phyloP scores from a whole-genome alignment of 2,888 invertebrate genomes.

The Margaritifera margaritifera region DNA sequence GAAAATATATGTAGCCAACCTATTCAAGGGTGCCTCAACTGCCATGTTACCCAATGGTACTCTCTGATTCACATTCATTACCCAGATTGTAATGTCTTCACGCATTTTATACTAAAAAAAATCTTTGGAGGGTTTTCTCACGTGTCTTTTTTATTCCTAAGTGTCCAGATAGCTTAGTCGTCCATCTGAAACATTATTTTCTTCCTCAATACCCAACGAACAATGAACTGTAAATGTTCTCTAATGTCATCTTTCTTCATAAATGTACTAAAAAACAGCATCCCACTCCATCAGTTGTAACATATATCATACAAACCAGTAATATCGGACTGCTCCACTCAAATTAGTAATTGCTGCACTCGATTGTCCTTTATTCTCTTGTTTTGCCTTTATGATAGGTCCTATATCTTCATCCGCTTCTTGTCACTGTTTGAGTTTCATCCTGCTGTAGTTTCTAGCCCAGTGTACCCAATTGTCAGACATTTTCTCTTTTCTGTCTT shows the following conservation, averaged over 20 bases:
- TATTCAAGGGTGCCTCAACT: constrained; percentile 78
- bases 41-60: constrained; percentile 78
- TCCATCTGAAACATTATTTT: constrained; percentile 16
- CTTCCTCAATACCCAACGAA: not conserved
- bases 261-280: too few species aligned
- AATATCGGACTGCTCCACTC: too few species aligned
- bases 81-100: constrained; percentile 6
- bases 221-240: too few species aligned
- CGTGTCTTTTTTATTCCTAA: constrained; percentile 17
- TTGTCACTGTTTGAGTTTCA: not conserved
- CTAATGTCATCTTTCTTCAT: too few species aligned
- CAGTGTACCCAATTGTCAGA: too few species aligned
- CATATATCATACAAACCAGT: too few species aligned
- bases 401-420: constrained; percentile 1
- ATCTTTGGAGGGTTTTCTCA: constrained; percentile 14
- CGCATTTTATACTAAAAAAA: constrained; percentile 19
- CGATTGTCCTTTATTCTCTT: not conserved
- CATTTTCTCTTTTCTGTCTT: too few species aligned
- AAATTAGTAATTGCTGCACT: too few species aligned
- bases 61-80: constrained; percentile 12
- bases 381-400: constrained; percentile 4
- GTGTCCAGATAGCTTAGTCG: constrained; percentile 15
- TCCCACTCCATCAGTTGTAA: too few species aligned
- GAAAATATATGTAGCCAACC: constrained; percentile 17
- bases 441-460: too few species aligned